A percentile compares a stretch with the other conserved stretches of the same genome.
These are phyloP conservation scores for Phylloscopus trochiloides DNA, from an alignment of 2,113 vertebrate species.

Conservation along the genomic window DNA sequence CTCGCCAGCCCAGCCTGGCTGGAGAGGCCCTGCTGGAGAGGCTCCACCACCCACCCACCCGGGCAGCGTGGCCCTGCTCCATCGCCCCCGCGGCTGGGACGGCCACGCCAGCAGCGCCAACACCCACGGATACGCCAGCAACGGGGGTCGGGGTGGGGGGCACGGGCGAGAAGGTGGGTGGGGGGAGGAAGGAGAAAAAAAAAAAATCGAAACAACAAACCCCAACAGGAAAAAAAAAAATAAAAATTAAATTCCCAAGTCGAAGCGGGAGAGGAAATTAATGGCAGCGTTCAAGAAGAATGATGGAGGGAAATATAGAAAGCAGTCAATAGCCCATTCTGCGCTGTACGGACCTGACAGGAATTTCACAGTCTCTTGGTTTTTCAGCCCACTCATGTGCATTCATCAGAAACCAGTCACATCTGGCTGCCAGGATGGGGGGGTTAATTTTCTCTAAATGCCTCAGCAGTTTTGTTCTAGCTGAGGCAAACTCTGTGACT, in stretches of 20 bases:
- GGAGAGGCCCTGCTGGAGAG: conserved; percentile 76
- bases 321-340: conserved; percentile 99
- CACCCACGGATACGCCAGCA: rapidly evolving
- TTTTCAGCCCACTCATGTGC: conserved; percentile 99
- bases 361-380: conserved; percentile 99
- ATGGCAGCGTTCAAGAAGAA: conserved; percentile 99
- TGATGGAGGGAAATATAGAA: conserved; percentile 99
- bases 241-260: conserved; percentile 84
- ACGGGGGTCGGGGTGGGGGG: neutral
- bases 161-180: rapidly evolving
- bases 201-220: neutral
- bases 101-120: rapidly evolving
- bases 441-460: conserved; percentile 99
- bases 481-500: conserved; percentile 99
- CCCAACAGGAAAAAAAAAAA: neutral
- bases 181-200: conserved; percentile 12
- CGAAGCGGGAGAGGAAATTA: conserved; percentile 98
- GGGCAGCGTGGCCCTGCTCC: conserved; percentile 75
- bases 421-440: conserved; percentile 99
- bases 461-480: conserved; percentile 99
- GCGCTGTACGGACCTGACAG: conserved; percentile 97
- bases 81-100: conserved; percentile 79
- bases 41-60: conserved; percentile 80
- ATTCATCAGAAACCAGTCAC: conserved; percentile 99
- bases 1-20: conserved; percentile 84